Conservation (phyloP, 2,797 vertebrate genomes). For the Peromyscus eremicus region DNA sequence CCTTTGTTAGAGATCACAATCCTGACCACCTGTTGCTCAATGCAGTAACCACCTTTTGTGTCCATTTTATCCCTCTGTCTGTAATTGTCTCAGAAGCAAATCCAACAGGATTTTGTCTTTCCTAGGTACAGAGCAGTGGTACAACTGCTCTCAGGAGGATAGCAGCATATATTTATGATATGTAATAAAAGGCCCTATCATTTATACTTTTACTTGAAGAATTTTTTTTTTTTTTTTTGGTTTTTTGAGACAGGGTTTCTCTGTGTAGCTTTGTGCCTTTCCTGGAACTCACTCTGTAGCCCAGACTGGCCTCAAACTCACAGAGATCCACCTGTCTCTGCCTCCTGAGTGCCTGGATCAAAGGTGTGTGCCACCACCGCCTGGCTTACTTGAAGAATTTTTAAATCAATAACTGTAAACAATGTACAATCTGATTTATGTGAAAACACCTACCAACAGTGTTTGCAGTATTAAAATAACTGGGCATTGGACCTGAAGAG, state of each 20-base stretch:
- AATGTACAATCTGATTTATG: neutral
- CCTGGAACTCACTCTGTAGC: too few relatives aligned
- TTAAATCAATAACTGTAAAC: neutral
- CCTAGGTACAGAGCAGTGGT: neutral
- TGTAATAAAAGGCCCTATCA: neutral
- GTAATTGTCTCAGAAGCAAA: neutral
- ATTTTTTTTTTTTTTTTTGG: neutral
- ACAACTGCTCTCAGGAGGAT: neutral
- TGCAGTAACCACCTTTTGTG: neutral
- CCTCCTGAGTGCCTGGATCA: too few relatives aligned
- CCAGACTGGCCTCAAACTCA: too few relatives aligned
- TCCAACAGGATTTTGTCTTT: neutral
- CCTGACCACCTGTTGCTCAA: neutral
- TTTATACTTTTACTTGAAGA: slow-evolving; percentile 1
- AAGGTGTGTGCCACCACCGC: too few relatives aligned
- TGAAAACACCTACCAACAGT: neutral
- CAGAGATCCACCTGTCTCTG: too few relatives aligned
- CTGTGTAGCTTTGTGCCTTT: too few relatives aligned
- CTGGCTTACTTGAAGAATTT: neutral
- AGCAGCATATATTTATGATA: neutral
- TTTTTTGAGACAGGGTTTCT: too few relatives aligned
- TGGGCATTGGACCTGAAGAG: neutral
- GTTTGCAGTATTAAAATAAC: neutral
- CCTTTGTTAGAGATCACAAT: neutral
- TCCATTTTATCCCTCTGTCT: neutral